Evolutionary conservation across 2,113 vertebrate genomes (phyloP).

Genomic region (Sciurus niger): DNA sequence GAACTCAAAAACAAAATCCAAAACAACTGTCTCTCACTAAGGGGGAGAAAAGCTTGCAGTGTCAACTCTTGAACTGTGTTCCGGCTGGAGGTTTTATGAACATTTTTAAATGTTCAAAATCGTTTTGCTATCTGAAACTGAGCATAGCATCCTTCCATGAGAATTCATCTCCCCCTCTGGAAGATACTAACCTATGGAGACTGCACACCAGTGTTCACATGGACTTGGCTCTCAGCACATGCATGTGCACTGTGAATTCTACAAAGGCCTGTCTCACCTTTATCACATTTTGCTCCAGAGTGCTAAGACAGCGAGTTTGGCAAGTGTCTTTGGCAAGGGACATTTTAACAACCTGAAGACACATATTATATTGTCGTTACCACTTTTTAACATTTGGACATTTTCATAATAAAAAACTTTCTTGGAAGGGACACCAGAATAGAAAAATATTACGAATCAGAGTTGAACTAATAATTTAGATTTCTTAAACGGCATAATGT

Average conservation of each 20-base stretch:
- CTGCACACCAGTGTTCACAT: background rate
- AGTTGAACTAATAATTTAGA: background rate
- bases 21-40: background rate
- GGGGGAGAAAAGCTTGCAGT: background rate
- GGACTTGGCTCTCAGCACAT: background rate
- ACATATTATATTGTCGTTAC: background rate
- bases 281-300: background rate
- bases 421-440: background rate
- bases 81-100: background rate
- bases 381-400: background rate
- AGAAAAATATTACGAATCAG: background rate
- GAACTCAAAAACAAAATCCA: no score
- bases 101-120: background rate
- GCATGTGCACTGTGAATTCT: background rate
- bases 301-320: background rate
- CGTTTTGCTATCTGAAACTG: background rate
- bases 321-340: background rate
- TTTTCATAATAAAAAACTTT: background rate
- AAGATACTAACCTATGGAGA: background rate
- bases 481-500: background rate
- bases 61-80: background rate
- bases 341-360: background rate
- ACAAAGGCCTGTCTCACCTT: background rate
- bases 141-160: background rate
- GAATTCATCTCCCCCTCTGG: background rate